These are phyloP conservation scores for Apis dorsata DNA, from an alignment of 1,140 invertebrate genomes.

Conservation along the genomic window DNA sequence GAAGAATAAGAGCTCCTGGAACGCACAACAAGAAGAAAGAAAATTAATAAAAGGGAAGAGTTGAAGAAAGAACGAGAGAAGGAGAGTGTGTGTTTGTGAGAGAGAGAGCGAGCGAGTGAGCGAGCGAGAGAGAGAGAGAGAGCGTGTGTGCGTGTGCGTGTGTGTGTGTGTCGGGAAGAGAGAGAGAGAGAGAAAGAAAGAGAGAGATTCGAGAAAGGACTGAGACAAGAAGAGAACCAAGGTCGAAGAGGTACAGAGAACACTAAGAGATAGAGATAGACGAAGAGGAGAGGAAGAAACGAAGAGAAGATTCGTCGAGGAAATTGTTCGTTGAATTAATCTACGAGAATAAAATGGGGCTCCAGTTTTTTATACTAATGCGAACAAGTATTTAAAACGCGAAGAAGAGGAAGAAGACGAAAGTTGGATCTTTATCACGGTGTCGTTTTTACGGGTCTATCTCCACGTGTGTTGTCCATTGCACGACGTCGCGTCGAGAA, in stretches of 20 bases:
- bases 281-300: constrained; percentile 19
- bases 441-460: background rate
- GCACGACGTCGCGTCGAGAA: constrained; percentile 10
- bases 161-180: background rate
- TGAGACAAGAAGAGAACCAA: constrained; percentile 7
- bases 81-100: background rate
- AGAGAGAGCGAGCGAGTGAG: background rate
- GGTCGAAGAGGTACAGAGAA: constrained; percentile 20
- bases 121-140: background rate
- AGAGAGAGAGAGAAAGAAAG: constrained; percentile 5
- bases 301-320: constrained; percentile 15
- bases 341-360: constrained; percentile 41
- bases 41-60: constrained; percentile 2
- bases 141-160: constrained; percentile 7
- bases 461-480: constrained; percentile 51
- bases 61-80: constrained; percentile 33
- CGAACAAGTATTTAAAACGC: constrained; percentile 47
- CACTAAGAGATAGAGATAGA: background rate
- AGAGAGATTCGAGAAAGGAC: constrained; percentile 24
- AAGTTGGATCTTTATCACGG: constrained; percentile 29
- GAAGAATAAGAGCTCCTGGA: constrained; percentile 69
- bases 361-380: constrained; percentile 64
- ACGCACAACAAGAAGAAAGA: constrained; percentile 55
- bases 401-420: constrained; percentile 9
- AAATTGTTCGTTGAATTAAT: constrained; percentile 29